Evolutionary conservation across 1,140 invertebrate species (phyloP).

Genomic region (Thereuonema tuberculata): DNA sequence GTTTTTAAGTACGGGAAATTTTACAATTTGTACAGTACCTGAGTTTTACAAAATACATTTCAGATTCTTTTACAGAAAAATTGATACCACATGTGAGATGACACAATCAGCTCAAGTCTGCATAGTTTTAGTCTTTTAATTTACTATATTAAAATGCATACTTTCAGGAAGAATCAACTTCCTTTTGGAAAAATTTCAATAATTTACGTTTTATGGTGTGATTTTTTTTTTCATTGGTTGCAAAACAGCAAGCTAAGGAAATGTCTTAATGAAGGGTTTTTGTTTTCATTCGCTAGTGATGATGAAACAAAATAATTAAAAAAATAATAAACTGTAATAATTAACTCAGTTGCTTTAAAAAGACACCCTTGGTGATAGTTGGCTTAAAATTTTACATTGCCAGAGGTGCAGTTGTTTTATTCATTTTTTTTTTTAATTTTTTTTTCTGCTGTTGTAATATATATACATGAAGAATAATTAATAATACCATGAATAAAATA

Average conservation of each 20-base stretch:
- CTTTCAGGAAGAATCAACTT: background rate
- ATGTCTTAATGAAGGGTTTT: background rate
- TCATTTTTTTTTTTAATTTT: too few species aligned
- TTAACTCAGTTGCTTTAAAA: background rate
- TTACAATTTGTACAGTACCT: background rate
- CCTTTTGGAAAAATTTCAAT: background rate
- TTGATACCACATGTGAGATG: background rate
- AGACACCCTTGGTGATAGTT: background rate
- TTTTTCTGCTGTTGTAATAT: background rate
- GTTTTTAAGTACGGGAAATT: background rate
- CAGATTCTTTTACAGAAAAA: background rate
- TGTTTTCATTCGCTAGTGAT: background rate
- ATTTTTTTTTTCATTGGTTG: background rate
- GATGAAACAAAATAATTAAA: background rate
- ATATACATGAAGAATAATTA: slow-evolving; percentile 2
- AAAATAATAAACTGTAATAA: background rate
- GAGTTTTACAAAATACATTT: background rate
- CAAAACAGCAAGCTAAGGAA: background rate
- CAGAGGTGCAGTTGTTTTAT: too few species aligned
- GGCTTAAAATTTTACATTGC: background rate
- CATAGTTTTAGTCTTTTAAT: background rate
- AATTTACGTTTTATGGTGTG: background rate
- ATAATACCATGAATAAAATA: slow-evolving; percentile 1
- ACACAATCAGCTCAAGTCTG: background rate
- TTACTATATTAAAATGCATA: background rate